These are phyloP conservation scores for Lithosia quadra DNA, from an alignment of 2,888 invertebrate genomes.

Conservation along the genomic window DNA sequence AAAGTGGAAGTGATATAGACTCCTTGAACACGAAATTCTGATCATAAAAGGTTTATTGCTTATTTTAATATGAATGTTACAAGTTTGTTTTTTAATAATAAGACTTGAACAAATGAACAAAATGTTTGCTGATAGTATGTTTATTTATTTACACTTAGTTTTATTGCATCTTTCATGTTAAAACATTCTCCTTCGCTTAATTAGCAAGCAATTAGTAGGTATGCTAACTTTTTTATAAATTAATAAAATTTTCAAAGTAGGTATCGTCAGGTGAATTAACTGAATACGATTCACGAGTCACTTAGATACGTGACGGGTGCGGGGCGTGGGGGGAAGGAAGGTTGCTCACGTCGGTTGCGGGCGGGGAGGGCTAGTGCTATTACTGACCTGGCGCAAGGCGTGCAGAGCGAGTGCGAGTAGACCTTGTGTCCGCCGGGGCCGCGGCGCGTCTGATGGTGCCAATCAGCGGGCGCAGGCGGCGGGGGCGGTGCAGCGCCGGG, in stretches of 20 bases:
- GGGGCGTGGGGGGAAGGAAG: neutral
- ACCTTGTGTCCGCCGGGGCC: constrained; percentile 83
- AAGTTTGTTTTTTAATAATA: neutral
- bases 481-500: constrained; percentile 27
- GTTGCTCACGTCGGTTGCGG: too few species aligned
- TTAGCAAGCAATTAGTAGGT: too few species aligned
- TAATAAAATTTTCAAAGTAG: too few species aligned
- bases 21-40: too few species aligned
- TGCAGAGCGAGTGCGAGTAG: constrained; percentile 89
- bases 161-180: too few species aligned
- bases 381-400: constrained; percentile 89
- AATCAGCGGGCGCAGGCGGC: constrained; percentile 55
- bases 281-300: too few species aligned
- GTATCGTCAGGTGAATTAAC: too few species aligned
- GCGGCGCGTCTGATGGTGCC: constrained; percentile 84
- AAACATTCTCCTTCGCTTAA: too few species aligned
- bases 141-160: too few species aligned
- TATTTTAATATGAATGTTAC: neutral
- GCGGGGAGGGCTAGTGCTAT: constrained; percentile 11
- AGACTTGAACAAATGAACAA: neutral
- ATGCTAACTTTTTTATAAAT: too few species aligned
- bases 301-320: neutral
- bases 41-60: neutral
- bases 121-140: neutral
- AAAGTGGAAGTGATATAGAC: neutral